Evolutionary conservation across 2,888 invertebrate species (phyloP), one percentile per base, ranked within the genome.

Genomic region (Drosophila merina): DNA sequence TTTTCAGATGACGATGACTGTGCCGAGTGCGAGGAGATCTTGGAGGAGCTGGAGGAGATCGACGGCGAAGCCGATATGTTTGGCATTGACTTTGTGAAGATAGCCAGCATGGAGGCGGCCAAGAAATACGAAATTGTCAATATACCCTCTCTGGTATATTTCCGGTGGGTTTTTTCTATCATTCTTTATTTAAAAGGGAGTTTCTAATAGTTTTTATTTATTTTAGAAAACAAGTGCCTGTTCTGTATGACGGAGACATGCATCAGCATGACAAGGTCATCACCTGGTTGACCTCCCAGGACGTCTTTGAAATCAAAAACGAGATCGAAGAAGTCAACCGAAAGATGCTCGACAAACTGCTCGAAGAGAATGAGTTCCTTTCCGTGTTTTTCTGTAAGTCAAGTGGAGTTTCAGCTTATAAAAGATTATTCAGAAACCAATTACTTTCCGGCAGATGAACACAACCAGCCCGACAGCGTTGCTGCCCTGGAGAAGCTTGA

Each of bases 281-380:
- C 4, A 94, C 95, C 72, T 98, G 98, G 98, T 92, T 98, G 44
- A 98, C 98, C 28, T 97, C 97, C 50, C 97, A 98, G 89, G 98
- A 98, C 90, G 97, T 97, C 57, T 97, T 98, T 92, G 97, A 98
- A 92, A 96, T 98, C 57, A 97, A 97, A 93, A 98, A 97, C 89
- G 98, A 98, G 94, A 98, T 98, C 88, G 98, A 98, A 91, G 98
- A 98, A 91, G 98, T 99, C 7, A 98, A 98, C 92, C 95, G 97
- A 73, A 98, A 98, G 92, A 98, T 98, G 97, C 93, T 98, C 86
- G 98, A 98, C 89, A 98, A 98, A 92, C 93, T 98, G 20, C 92
- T 98, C 56, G 97, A 98, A 78, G 98, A 98, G 91, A 98, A 98
- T 86, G 98, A 98, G 92, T 98, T 97, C 89, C 93, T 99, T 52